A percentile compares a stretch with the other conserved stretches of the same genome.
These are phyloP conservation scores for Malurus cyaneus DNA, from an alignment of 2,113 vertebrate genomes.

Conservation along the genomic window DNA sequence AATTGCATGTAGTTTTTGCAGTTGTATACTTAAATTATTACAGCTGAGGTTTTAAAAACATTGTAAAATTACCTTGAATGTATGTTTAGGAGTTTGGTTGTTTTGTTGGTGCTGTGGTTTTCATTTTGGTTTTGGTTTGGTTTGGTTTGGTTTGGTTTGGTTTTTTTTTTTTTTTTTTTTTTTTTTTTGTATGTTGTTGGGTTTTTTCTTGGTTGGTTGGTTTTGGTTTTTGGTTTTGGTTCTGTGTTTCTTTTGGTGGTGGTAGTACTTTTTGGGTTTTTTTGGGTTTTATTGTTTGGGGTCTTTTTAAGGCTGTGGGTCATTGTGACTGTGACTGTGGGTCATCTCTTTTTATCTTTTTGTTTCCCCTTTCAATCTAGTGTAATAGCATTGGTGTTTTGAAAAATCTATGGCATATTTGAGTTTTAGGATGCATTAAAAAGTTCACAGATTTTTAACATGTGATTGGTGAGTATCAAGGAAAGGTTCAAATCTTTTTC, in stretches of 20 bases:
- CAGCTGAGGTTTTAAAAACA: not conserved
- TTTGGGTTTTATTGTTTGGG: not conserved
- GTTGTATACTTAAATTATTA: not conserved
- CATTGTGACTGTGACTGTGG: too few relatives aligned
- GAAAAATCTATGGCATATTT: not conserved
- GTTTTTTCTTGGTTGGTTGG: not conserved
- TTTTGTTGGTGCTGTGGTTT: not conserved
- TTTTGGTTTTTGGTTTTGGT: too few relatives aligned
- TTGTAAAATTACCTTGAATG: not conserved
- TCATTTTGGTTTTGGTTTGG: too few relatives aligned
- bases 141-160: too few relatives aligned
- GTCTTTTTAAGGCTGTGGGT: rapidly evolving
- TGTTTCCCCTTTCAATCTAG: not conserved
- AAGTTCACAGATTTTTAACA: not conserved
- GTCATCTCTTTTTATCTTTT: not conserved
- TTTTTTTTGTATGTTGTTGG: not conserved
- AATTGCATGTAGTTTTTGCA: not conserved
- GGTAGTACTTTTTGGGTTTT: not conserved
- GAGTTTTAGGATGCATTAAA: not conserved
- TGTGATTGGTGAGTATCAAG: not conserved
- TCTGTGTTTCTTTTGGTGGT: too few relatives aligned
- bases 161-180: too few relatives aligned
- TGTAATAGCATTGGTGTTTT: not conserved
- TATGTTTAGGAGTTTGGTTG: not conserved
- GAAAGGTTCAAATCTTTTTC: not conserved